These are phyloP conservation scores for Bergia puertoricense DNA, from an alignment of 92 coral and sea anemone genomes.

Conservation along the genomic window DNA sequence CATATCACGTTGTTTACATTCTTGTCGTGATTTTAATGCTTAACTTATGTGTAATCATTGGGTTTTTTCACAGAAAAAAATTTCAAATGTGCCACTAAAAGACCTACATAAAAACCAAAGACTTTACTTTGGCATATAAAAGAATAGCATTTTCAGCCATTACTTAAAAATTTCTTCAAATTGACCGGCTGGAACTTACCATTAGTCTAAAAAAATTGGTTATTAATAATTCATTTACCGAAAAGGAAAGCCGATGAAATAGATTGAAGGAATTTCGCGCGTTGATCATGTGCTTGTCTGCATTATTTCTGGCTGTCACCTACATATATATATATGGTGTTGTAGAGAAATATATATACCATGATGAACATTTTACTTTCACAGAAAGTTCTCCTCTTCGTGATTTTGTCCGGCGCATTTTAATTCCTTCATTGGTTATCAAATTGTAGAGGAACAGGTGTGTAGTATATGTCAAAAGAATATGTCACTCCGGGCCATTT, in stretches of 20 bases:
- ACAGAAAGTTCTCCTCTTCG: background rate
- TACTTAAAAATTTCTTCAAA: too few relatives aligned
- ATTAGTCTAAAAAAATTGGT: background rate
- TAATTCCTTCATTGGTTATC: too few relatives aligned
- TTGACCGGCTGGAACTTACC: background rate
- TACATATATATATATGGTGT: too few relatives aligned
- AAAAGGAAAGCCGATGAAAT: background rate
- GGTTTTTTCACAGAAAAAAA: background rate
- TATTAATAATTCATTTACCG: background rate
- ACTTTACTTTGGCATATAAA: background rate
- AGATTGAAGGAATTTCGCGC: background rate
- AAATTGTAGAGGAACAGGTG: background rate
- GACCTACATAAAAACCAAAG: background rate
- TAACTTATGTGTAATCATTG: background rate
- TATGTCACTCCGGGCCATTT: background rate
- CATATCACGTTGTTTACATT: constrained; percentile 9
- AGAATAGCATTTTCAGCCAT: background rate
- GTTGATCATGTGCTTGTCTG: too few relatives aligned
- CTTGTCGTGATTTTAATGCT: background rate
- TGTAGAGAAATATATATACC: too few relatives aligned
- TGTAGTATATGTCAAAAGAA: background rate
- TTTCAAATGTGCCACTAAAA: background rate
- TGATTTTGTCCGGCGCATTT: background rate
- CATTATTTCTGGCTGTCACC: background rate
- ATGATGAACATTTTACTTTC: background rate